Evolutionary conservation across 2,797 vertebrate species (phyloP).

Genomic region (Rhinichthys osculus): DNA sequence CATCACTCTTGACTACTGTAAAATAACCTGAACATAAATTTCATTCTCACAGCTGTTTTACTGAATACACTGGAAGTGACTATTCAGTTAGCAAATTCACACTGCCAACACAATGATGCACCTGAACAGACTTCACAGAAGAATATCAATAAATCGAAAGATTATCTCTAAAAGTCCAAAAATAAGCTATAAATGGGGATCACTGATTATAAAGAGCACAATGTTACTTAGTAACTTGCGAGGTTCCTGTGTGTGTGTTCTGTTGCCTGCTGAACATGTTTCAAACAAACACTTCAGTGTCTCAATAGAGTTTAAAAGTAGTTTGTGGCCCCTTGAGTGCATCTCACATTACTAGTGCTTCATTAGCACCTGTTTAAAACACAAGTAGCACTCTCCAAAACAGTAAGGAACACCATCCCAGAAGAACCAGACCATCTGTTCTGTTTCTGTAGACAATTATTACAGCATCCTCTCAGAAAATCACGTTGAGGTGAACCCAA

Average conservation of each 20-base stretch:
- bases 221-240: slow-evolving; percentile 44
- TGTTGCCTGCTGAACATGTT: slow-evolving; percentile 40
- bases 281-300: slow-evolving; percentile 51
- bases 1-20: slow-evolving; percentile 12
- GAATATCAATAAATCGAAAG: not conserved
- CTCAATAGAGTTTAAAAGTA: slow-evolving; percentile 55
- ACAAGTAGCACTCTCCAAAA: slow-evolving; percentile 44
- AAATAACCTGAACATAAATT: slow-evolving; percentile 25
- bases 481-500: no score
- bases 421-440: slow-evolving; percentile 22
- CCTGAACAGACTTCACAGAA: not conserved
- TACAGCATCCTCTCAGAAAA: not conserved
- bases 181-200: not conserved
- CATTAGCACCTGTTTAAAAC: slow-evolving; percentile 52
- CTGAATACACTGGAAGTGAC: slow-evolving; percentile 5
- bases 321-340: slow-evolving; percentile 12
- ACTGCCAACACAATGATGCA: slow-evolving; percentile 2
- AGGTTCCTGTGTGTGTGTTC: slow-evolving; percentile 46
- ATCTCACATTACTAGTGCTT: slow-evolving; percentile 53
- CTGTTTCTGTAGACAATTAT: not conserved
- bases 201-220: slow-evolving; percentile 24
- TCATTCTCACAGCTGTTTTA: not conserved
- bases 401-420: not conserved
- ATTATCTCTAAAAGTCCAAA: not conserved
- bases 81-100: not conserved